A percentile compares a stretch with the other conserved stretches of the same genome.
phyloP scores from a whole-genome alignment of 2,113 vertebrate genomes.

The Otis tarda region DNA sequence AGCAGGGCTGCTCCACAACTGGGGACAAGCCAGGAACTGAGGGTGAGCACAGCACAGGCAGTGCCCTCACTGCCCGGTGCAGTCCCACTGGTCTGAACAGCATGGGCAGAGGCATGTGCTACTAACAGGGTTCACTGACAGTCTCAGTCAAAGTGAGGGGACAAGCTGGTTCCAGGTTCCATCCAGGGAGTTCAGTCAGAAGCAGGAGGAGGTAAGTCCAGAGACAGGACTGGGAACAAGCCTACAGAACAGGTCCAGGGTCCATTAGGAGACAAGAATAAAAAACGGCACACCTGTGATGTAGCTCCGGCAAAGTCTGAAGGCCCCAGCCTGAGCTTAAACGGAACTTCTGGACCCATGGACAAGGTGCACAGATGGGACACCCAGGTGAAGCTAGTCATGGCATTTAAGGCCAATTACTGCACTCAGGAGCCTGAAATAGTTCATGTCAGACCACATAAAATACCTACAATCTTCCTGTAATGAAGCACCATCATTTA shows the following conservation, averaged over 20 bases:
- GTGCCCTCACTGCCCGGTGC: not conserved
- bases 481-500: constrained; percentile 56
- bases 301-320: not conserved
- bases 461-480: not conserved
- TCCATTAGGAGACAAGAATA: not conserved
- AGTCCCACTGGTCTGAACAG: not conserved
- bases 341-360: not conserved
- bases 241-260: not conserved
- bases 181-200: not conserved
- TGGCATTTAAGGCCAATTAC: not conserved
- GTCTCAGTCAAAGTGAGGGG: not conserved
- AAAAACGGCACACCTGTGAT: not conserved
- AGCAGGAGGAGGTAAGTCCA: not conserved
- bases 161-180: not conserved
- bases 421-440: not conserved
- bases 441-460: not conserved
- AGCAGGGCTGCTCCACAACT: not conserved
- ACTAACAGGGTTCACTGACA: not conserved
- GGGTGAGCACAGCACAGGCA: not conserved
- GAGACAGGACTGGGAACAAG: not conserved
- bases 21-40: not conserved
- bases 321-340: not conserved
- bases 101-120: not conserved
- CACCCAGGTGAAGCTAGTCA: not conserved
- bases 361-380: not conserved